These are phyloP conservation scores for Trichomycterus rosablanca DNA, from an alignment of 2,113 vertebrate species.

Conservation along the genomic window DNA sequence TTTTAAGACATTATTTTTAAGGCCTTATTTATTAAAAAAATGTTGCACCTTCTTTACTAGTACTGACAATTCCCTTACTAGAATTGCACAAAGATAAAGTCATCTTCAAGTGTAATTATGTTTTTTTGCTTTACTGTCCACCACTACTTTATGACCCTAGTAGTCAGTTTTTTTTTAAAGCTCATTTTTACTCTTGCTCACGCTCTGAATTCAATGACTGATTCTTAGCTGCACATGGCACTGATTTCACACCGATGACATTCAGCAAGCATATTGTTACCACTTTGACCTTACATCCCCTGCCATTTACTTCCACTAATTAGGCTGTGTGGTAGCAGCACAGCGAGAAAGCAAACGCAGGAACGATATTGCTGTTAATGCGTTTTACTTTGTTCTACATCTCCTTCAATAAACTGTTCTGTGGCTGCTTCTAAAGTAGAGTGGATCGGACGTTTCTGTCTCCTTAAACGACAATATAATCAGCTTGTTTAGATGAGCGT, in stretches of 20 bases:
- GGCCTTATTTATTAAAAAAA: too few relatives aligned
- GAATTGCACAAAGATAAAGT: too few relatives aligned
- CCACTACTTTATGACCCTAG: too few relatives aligned
- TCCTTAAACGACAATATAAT: slow-evolving; percentile 27
- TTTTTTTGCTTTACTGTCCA: too few relatives aligned
- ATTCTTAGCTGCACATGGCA: too few relatives aligned
- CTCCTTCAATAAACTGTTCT: neutral
- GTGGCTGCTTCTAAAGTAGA: neutral
- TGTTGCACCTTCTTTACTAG: too few relatives aligned
- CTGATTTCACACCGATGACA: neutral
- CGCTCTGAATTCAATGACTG: too few relatives aligned
- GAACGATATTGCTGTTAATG: neutral
- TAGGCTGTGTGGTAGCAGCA: neutral
- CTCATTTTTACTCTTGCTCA: too few relatives aligned
- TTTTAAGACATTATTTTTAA: too few relatives aligned
- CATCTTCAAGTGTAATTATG: too few relatives aligned
- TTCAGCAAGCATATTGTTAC: neutral
- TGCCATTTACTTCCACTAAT: slow-evolving; percentile 21
- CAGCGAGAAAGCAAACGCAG: neutral
- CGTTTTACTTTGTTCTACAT: slow-evolving; percentile 2
- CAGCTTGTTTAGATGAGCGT: slow-evolving; percentile 32
- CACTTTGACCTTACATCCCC: slow-evolving; percentile 8
- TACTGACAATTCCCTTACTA: too few relatives aligned
- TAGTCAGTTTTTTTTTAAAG: too few relatives aligned
- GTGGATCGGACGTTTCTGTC: slow-evolving; percentile 1